phyloP scores from a whole-genome alignment of 2,797 vertebrate species.

The Lepus townsendii region DNA sequence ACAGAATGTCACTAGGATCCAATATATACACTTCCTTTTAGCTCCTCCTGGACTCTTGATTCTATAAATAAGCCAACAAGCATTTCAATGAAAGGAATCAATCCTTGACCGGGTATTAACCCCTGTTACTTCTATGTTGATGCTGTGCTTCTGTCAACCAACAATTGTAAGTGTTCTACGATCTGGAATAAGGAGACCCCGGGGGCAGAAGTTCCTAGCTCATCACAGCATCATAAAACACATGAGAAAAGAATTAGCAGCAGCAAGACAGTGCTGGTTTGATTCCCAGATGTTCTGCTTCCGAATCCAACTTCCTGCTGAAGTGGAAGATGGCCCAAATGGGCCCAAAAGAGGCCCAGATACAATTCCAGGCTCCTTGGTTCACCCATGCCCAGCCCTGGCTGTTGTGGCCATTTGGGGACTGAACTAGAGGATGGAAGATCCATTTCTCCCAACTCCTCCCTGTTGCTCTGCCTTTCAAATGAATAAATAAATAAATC shows the following conservation, averaged over 20 bases:
- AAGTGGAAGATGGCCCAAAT: no score
- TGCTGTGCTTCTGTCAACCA: neutral
- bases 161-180: neutral
- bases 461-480: no score
- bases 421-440: no score
- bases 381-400: no score
- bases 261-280: neutral
- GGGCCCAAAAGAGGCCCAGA: no score
- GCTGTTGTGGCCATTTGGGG: no score
- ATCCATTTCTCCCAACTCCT: no score
- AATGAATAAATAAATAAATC: no score
- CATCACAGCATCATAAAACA: neutral
- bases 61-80: constrained; percentile 19
- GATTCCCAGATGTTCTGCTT: no score
- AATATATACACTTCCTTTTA: constrained; percentile 6
- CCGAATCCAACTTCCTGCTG: no score
- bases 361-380: no score
- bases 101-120: neutral
- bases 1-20: neutral
- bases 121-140: neutral
- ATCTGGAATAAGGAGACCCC: neutral
- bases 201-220: neutral
- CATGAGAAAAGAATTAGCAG: neutral
- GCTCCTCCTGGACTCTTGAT: neutral
- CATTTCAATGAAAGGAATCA: neutral